Base-by-base conservation (phyloP, 1,140 invertebrate species). In the Branchinecta lindahli region DNA sequence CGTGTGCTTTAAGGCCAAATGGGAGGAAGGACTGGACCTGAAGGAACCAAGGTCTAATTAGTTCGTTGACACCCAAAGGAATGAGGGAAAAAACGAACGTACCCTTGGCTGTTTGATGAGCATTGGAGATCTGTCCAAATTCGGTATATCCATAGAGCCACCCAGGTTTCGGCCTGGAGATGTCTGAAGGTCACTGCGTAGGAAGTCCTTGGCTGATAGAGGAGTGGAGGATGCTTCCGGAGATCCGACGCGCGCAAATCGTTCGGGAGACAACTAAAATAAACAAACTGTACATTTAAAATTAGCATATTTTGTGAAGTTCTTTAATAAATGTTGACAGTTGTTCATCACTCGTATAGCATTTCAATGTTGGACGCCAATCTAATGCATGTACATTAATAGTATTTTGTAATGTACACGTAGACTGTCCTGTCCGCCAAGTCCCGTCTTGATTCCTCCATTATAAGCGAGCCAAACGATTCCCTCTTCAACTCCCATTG, bases 131-230 rank as follows among this genome's bases (percentile, higher is more conserved):
- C 52, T 61, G 12, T 61, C 52, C 52, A 61, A 61, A 20, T 20
- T 61, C 18, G 52, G 52, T 61, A 61, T 20, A 6, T 61, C 52
- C 52, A 61, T 61, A 61, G 52, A 61, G 12, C 52, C 52, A 61
- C 52, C 52, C 1, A 61, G 52, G 18, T 20, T 20, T 61, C 52
- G 12, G 18, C 52, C 18, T 61, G 52, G 52, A 15, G 52, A 61
- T 20, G 12, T 61, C 18, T 61, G 52, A 20, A 61, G 12, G 33
- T 33, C 33, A 33, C 33, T 33, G 18, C 18, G 52, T 15, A 61
- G 18, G 18, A 12, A 15, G 18, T 61, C 52, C 18, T 61, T 61
- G 52, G 18, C 52, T 15, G 52, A 61, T 20, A 61, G 12, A 4
- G 52, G 52, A 12, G 52, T 61, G 18, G 52, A 61, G 18, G 52